Percentiles rank a stretch among this genome's conserved stretches.
Evolutionary conservation across 2,113 vertebrate genomes (phyloP).

Genomic region (Hipposideros armiger): DNA sequence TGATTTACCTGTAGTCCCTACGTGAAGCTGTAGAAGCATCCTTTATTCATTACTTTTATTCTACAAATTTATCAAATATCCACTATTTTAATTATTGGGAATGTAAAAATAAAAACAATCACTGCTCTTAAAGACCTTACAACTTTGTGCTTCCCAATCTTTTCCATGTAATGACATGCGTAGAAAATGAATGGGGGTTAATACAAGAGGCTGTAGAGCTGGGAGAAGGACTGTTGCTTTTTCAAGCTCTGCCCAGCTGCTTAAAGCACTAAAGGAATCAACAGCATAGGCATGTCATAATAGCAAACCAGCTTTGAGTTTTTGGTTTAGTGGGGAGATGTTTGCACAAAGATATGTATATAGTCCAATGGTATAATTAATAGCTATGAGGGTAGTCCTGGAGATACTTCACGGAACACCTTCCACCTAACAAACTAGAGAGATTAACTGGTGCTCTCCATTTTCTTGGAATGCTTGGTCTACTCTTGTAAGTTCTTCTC

Average conservation of each 20-base stretch:
- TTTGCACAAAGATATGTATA: constrained; percentile 9
- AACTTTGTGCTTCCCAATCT: neutral
- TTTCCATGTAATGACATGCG: neutral
- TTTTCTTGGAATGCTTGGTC: constrained; percentile 29
- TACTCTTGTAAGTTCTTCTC: neutral
- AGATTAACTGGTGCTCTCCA: neutral
- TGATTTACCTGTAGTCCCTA: constrained; percentile 14
- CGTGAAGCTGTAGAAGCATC: neutral
- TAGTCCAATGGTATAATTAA: neutral
- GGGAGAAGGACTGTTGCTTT: neutral
- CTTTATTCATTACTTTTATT: constrained; percentile 34
- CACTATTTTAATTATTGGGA: constrained; percentile 22
- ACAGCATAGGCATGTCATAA: neutral
- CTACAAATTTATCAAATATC: neutral
- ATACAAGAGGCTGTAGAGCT: neutral
- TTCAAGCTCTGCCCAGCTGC: neutral
- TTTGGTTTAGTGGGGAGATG: neutral
- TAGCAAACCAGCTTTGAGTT: constrained; percentile 15
- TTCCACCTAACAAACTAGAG: neutral
- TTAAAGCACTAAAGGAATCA: neutral
- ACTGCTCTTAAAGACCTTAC: neutral
- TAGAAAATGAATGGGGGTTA: neutral
- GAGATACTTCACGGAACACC: neutral
- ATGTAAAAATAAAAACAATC: constrained; percentile 35
- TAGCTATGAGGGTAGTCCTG: neutral